Evolutionary conservation across 2,797 vertebrate species (phyloP), one percentile per base, ranked within the genome.

Genomic region (Sebastes goodei): DNA sequence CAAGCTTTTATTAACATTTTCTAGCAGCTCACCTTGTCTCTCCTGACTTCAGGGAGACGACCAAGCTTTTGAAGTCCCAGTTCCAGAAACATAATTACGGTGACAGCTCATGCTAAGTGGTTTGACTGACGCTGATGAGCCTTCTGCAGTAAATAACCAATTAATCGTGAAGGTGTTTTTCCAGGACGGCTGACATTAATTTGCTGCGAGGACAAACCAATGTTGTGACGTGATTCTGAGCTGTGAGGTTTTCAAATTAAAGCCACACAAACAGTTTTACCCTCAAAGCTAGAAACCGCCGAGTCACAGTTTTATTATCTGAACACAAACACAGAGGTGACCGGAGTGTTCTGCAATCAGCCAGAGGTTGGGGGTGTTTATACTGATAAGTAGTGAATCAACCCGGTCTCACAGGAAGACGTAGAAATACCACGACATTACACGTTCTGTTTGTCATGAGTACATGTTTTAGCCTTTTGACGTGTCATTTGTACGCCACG

Each of bases 401-500:
- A 17, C 42, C 42, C 15, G 42, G 42, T 0, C 35, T 38, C 35
- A 38, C 10, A 12, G 35, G 35, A 38, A 46, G 15, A 15, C 42
- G 42, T 17, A 0, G 0, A 46, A 46, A 46, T 46, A 46, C 3
- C 42, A 46, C 42, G 15, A 46, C 42, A 17, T 46, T 7, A 46
- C 14, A 46, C 42, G 6, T 46, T 46, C 42, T 46, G 42, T 46
- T 7, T 46, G 42, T 46, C 0, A 17, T 15, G 6, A 46, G 15
- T 46, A 46, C 42, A 46, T 46, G 42, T 46, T 46, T 17, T 17
- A 46, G 42, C 42, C 42, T 42, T 42, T 42, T 42, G 0, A 42
- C 0, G 5, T 42, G 14, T 42, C 38, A 42, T 42, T 42, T 42
- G 14, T 42, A 42, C 3, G 14, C 0, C 38, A 42, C 38, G 38